phyloP scores from a whole-genome alignment of 2,113 vertebrate species.

The Ameiurus melas region DNA sequence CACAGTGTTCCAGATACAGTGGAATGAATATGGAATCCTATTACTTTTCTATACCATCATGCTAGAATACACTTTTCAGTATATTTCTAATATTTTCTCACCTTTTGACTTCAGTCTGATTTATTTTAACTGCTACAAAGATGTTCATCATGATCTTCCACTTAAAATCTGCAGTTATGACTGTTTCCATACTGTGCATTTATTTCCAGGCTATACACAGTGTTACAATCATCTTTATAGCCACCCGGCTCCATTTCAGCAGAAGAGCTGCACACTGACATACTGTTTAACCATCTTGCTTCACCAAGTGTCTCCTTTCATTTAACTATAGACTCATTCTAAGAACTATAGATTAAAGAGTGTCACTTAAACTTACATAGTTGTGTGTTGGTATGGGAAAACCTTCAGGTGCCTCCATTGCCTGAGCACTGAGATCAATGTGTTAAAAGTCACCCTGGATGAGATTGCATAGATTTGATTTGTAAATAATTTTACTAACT shows the following conservation, averaged over 20 bases:
- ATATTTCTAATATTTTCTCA: background rate
- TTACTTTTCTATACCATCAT: background rate
- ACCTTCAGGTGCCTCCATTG: background rate
- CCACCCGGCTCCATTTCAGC: background rate
- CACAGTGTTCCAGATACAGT: background rate
- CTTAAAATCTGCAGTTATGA: background rate
- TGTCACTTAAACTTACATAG: background rate
- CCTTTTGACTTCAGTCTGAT: background rate
- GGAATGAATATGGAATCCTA: background rate
- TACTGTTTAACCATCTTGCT: background rate
- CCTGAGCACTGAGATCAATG: background rate
- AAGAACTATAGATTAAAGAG: background rate
- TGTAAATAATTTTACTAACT: background rate
- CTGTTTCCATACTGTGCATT: background rate
- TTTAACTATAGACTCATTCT: background rate
- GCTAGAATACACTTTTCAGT: background rate
- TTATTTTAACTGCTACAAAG: background rate
- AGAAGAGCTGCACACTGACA: background rate
- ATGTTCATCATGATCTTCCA: background rate
- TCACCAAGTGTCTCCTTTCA: background rate
- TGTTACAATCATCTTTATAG: background rate
- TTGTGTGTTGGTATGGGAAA: background rate
- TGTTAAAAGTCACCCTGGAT: background rate
- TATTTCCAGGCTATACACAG: background rate
- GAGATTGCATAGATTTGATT: background rate